These are phyloP conservation scores for Cuculus canorus DNA, from an alignment of 2,797 vertebrate species.

Conservation along the genomic window DNA sequence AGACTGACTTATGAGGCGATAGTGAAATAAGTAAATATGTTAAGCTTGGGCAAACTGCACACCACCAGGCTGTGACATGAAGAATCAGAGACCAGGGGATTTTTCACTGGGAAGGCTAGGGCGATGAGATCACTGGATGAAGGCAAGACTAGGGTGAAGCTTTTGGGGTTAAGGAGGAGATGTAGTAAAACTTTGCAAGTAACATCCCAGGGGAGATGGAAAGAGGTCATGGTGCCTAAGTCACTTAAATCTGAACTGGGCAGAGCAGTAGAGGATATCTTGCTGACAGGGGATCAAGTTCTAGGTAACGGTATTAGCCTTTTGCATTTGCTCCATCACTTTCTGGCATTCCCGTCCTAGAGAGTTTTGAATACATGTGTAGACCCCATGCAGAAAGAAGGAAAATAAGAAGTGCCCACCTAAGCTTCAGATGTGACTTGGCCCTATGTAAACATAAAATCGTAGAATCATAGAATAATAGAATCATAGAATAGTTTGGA, in stretches of 20 bases:
- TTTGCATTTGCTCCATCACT: not conserved
- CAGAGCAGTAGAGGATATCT: not conserved
- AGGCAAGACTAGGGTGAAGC: not conserved
- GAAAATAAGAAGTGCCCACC: not conserved
- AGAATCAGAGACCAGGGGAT: not conserved
- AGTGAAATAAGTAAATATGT: not conserved
- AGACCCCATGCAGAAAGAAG: accelerated
- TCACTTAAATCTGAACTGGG: not conserved
- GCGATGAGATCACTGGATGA: not conserved
- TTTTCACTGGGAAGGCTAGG: not conserved
- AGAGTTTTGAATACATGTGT: not conserved
- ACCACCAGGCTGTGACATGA: not conserved
- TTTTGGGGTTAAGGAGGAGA: not conserved
- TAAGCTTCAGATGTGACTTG: not conserved
- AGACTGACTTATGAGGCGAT: conserved; percentile 18
- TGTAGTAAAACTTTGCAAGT: not conserved
- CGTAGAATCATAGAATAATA: too few relatives aligned
- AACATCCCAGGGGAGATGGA: not conserved
- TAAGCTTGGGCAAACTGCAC: not conserved
- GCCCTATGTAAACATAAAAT: not conserved
- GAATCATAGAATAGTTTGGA: too few relatives aligned
- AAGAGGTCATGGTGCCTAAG: not conserved
- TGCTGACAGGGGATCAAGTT: not conserved
- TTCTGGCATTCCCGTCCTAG: not conserved
- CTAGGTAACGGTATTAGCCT: not conserved